A percentile compares a stretch with the other conserved stretches of the same genome.
Evolutionary conservation across 2,888 invertebrate species (phyloP).

Genomic region (Hirtodrosophila confusa): DNA sequence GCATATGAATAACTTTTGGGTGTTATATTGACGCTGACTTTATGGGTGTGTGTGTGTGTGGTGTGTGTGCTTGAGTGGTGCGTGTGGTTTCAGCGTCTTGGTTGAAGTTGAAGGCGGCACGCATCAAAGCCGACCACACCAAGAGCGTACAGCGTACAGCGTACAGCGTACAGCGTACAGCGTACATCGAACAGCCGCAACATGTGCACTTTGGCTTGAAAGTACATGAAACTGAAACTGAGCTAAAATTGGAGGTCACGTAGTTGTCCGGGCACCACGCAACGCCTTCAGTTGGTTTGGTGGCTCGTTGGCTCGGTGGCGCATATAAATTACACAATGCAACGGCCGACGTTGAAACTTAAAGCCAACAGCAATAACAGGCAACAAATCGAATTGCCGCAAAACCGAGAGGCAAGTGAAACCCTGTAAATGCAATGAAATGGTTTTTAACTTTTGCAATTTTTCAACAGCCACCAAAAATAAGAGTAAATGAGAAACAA

Average conservation of each 20-base stretch:
- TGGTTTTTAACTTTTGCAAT: slow-evolving; percentile 76
- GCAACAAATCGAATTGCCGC: slow-evolving; percentile 67
- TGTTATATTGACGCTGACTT: slow-evolving; percentile 32
- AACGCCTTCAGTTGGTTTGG: slow-evolving; percentile 63
- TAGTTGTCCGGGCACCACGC: slow-evolving; percentile 61
- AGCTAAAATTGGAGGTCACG: slow-evolving; percentile 77
- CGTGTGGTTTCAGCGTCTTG: slow-evolving; percentile 56
- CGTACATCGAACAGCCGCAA: slow-evolving; percentile 37
- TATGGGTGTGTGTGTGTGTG: slow-evolving; percentile 18
- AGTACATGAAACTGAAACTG: slow-evolving; percentile 61
- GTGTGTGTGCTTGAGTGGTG: slow-evolving; percentile 34
- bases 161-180: no score
- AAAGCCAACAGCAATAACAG: slow-evolving; percentile 21
- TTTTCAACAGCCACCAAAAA: slow-evolving; percentile 54
- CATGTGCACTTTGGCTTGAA: slow-evolving; percentile 63
- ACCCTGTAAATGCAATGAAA: slow-evolving; percentile 78
- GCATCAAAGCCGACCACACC: slow-evolving; percentile 73
- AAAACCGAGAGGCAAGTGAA: slow-evolving; percentile 64
- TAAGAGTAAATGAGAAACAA: slow-evolving; percentile 1
- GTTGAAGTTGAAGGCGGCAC: slow-evolving; percentile 50
- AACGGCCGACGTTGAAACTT: slow-evolving; percentile 23
- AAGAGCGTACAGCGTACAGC: slow-evolving; percentile 14
- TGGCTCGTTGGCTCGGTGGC: slow-evolving; percentile 32
- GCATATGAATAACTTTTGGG: slow-evolving; percentile 70
- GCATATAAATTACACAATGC: slow-evolving; percentile 77